Evolutionary conservation across 2,888 invertebrate genomes (phyloP), one percentile per base, ranked within the genome.

Genomic region (Chloroclysta siterata): DNA sequence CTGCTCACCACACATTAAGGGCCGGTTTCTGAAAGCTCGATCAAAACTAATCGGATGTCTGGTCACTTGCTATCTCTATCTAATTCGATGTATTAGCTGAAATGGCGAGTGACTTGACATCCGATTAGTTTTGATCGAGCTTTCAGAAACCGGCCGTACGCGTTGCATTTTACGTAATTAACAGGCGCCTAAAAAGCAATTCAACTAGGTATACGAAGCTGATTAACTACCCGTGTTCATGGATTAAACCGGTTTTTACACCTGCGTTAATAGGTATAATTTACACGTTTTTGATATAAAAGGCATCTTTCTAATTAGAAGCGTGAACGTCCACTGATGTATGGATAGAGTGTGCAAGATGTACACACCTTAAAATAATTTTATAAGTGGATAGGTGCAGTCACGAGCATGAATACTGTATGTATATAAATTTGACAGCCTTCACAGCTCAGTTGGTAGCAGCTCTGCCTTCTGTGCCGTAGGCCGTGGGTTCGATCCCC

Each of bases 241-340:
- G 65, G 69, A 63, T 63, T 65, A 59, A 65, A 71, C 71, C 46
- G 67, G 71, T 71, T 69, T 64, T 67, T 69, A 71, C 64, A 67
- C 63, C 65, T 71, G 61, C 62, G 54, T 63, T 63, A 66, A 64
- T 48, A 56, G 46, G 13, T 52, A 52, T 64, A 51, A 53, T 56
- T 64, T 53, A 54, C 29, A 54, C 14, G 48, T 56, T 51, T 60
- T 56, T 53, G 52, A 60, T 65, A 41, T 57, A 44, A 53, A 44
- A 53, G 13, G 22, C 44, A 56, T 64, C 39, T 41, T 62, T 60
- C 8, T 53, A 53, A 28, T 52, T 53, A 64, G 44, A 11, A 33
- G 48, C 41, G 55, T 63, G 53, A 52, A 54, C 17, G 36, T 22
- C 55, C 50, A 46, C 39, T 61, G 36, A 52, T 29, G 14, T 29